These are phyloP conservation scores for Ichneumon xanthorius DNA, from an alignment of 2,888 invertebrate genomes.

Conservation along the genomic window DNA sequence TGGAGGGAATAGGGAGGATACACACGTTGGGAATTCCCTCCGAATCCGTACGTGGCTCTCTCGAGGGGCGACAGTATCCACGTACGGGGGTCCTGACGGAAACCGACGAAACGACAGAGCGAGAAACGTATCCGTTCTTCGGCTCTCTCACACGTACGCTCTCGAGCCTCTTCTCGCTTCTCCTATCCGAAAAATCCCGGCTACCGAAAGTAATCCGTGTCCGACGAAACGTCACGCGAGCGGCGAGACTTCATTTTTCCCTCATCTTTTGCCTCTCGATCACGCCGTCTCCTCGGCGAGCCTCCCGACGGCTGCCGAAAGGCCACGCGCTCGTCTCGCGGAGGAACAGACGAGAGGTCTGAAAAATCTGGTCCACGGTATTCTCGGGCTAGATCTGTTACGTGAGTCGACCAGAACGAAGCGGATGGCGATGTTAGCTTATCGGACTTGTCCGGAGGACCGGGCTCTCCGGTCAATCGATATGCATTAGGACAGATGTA, in stretches of 20 bases:
- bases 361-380: not conserved
- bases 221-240: constrained; percentile 43
- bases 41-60: constrained; percentile 62
- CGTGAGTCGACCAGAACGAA: not conserved
- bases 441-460: not conserved
- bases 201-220: constrained; percentile 26
- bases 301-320: not conserved
- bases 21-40: constrained; percentile 47
- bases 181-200: constrained; percentile 41
- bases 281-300: constrained; percentile 9
- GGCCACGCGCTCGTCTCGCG: not conserved
- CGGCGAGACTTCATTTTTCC: constrained; percentile 17
- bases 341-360: not conserved
- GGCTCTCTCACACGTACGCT: constrained; percentile 45
- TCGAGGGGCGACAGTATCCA: constrained; percentile 52
- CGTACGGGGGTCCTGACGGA: constrained; percentile 27
- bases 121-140: constrained; percentile 33
- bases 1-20: not conserved
- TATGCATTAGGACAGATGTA: constrained; percentile 8
- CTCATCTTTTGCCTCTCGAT: constrained; percentile 40
- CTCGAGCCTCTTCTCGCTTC: constrained; percentile 24
- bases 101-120: constrained; percentile 8
- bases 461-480: not conserved
- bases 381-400: not conserved
- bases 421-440: not conserved